Conservation (phyloP, 2,797 vertebrate species). For the Fundulus diaphanus region DNA sequence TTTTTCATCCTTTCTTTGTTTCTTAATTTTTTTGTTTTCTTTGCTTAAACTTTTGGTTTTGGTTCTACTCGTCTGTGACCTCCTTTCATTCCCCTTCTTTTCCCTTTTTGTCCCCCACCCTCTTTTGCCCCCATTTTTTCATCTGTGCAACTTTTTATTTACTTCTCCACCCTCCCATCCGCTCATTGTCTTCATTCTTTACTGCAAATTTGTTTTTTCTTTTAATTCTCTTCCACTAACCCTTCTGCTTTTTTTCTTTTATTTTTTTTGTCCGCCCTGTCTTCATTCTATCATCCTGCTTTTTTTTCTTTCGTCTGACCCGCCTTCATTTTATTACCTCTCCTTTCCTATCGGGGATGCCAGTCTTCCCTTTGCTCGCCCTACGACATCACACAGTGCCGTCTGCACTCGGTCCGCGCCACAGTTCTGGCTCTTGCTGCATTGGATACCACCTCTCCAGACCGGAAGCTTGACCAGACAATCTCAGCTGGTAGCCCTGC, state of each 20-base stretch:
- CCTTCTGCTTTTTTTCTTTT: not conserved
- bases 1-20: not conserved
- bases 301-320: not conserved
- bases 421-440: constrained; percentile 89
- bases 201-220: not conserved
- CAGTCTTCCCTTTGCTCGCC: constrained; percentile 95
- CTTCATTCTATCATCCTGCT: not conserved
- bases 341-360: constrained; percentile 62
- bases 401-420: constrained; percentile 86
- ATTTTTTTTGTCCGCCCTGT: not conserved
- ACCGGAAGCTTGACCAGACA: constrained; percentile 55
- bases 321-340: constrained; percentile 5
- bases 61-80: not conserved
- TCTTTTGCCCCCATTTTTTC: not conserved
- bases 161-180: not conserved
- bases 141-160: not conserved
- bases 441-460: constrained; percentile 76
- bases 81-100: not conserved
- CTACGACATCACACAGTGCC: constrained; percentile 94
- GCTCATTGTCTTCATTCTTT: not conserved
- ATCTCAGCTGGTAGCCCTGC: constrained; percentile 30
- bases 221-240: not conserved
- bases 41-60: not conserved
- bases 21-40: not conserved
- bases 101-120: no score